Conservation (phyloP, 2,888 invertebrate species). For the Clepsis dumicolana region DNA sequence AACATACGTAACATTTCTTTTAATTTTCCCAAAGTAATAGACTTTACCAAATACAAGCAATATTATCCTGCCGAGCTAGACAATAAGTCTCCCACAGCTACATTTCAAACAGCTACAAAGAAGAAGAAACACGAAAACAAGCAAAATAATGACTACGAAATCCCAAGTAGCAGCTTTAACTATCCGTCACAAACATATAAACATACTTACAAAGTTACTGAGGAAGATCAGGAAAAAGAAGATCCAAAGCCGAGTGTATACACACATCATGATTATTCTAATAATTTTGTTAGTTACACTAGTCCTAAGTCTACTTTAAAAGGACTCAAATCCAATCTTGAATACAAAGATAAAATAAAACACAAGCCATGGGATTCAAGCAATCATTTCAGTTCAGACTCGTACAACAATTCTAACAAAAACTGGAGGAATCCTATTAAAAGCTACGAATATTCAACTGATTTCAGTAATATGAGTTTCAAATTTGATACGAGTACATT, state of each 20-base stretch:
- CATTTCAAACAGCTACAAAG: slow-evolving; percentile 51
- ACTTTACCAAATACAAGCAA: slow-evolving; percentile 72
- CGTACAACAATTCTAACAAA: slow-evolving; percentile 56
- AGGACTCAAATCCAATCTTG: slow-evolving; percentile 52
- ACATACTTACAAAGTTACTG: slow-evolving; percentile 54
- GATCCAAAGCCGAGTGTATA: slow-evolving; percentile 52
- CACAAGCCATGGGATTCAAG: slow-evolving; percentile 60
- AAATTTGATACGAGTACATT: slow-evolving; percentile 64
- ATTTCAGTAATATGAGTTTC: slow-evolving; percentile 70
- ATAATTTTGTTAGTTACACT: slow-evolving; percentile 52
- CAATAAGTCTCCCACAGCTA: slow-evolving; percentile 57
- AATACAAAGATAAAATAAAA: slow-evolving; percentile 69
- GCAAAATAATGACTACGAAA: slow-evolving; percentile 46
- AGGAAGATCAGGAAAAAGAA: slow-evolving; percentile 54
- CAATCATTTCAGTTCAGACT: slow-evolving; percentile 44
- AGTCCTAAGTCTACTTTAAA: slow-evolving; percentile 55
- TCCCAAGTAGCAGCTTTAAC: slow-evolving; percentile 54
- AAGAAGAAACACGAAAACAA: slow-evolving; percentile 28
- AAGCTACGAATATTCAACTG: slow-evolving; percentile 73
- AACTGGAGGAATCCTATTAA: slow-evolving; percentile 65
- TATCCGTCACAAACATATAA: slow-evolving; percentile 51
- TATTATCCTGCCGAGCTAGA: slow-evolving; percentile 68
- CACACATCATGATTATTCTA: slow-evolving; percentile 52
- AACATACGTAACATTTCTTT: slow-evolving; percentile 54
- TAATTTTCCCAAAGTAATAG: slow-evolving; percentile 73